Base-by-base conservation (phyloP, 2,113 vertebrate species). In the Limanda limanda region DNA sequence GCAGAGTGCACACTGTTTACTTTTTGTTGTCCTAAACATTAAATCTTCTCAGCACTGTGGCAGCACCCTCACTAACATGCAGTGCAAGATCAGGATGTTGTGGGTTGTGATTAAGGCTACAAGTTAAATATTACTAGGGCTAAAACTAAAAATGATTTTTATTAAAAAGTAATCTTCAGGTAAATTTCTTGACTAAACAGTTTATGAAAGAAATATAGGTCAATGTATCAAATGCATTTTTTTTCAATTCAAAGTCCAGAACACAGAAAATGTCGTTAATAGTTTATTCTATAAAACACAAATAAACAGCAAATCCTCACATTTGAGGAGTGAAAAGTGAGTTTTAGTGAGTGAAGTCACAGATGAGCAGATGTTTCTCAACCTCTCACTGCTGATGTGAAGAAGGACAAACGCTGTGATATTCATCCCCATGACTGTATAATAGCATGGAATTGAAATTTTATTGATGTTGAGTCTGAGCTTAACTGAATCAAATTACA, bases 341-440 rank as follows among this genome's bases (percentile, higher is more conserved):
- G n/a, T n/a, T n/a, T n/a, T n/a, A 31, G 6, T 31, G 31, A 31
- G 31, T 90, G 20, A 83, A 42, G 80, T 87, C 76, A 83, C 57
- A 70, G 23, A 45, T 45, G 52, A 83, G 47, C 42, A 61, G 5
- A 11, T 4, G 58, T 85, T 80, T 79, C 70, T 77, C 65, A 86
- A 86, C 74, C 31, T 57, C 35, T 27, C 25, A 4, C 3, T 27
- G 25, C 25, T 27, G 25, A 27, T 27, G 25, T 68, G 7, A 14
- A 63, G 37, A 60, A 35, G 0, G 1, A 15, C 25, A 31, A 31
- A 37, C 25, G 31, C 25, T 15, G 35, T 35, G 42, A 72, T 66
- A 31, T 37, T 55, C 11, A n/a, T 31, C 31, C 12, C 13, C 13
- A 5, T 58, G 45, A 4, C 11, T 23, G 52, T 56, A 25, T 8